A percentile compares a stretch with the other conserved stretches of the same genome.
These are phyloP conservation scores for Hedya salicella DNA, from an alignment of 2,888 invertebrate genomes.

Conservation along the genomic window DNA sequence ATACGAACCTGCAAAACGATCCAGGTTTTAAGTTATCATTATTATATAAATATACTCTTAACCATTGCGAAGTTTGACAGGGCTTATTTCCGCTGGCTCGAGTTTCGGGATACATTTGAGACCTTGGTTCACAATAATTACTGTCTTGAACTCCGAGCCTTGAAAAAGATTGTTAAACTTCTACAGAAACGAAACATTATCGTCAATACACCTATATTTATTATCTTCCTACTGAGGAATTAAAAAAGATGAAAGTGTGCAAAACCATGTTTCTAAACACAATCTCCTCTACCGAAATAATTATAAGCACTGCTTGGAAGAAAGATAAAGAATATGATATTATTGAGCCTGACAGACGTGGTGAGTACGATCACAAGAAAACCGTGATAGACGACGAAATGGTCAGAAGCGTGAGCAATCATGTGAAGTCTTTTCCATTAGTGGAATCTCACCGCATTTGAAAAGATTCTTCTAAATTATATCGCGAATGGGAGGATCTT, in stretches of 20 bases:
- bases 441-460: slow-evolving; percentile 1
- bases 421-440: neutral
- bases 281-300: neutral
- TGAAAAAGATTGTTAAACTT: no score
- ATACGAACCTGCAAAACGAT: no score
- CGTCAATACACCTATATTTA: no score
- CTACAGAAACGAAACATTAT: no score
- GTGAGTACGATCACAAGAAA: neutral
- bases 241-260: slow-evolving; percentile 1
- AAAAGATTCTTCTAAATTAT: neutral
- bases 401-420: neutral
- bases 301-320: neutral
- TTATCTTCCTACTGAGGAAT: no score
- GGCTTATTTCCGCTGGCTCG: no score
- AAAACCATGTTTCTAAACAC: slow-evolving; percentile 12
- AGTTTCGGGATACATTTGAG: no score
- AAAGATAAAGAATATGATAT: neutral
- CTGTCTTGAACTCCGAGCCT: no score
- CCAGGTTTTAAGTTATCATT: no score
- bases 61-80: no score
- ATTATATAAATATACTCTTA: no score
- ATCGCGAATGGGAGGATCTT: neutral
- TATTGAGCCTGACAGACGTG: neutral
- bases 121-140: no score
- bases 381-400: neutral